A percentile compares a stretch with the other conserved stretches of the same genome.
Evolutionary conservation across 2,113 vertebrate genomes (phyloP).

Genomic region (Saiga tatarica): DNA sequence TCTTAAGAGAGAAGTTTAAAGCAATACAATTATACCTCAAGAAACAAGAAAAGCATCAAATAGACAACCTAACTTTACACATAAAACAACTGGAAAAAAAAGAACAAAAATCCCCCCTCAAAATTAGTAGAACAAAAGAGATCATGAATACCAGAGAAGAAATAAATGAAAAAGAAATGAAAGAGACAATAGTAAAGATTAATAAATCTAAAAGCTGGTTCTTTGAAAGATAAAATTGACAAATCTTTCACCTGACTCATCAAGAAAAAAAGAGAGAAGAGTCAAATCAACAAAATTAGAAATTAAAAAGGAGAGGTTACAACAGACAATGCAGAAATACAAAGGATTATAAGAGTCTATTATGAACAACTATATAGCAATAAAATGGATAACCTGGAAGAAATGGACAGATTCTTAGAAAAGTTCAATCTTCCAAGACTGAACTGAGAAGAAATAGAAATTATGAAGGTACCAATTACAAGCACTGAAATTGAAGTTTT

Average conservation of each 20-base stretch:
- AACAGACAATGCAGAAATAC: not conserved
- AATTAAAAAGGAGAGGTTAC: not conserved
- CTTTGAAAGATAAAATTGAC: not conserved
- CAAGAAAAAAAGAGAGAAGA: not conserved
- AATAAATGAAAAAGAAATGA: not conserved
- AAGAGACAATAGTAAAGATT: not conserved
- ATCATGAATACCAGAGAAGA: not conserved
- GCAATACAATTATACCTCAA: not conserved
- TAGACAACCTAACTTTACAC: not conserved
- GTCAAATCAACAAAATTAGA: not conserved
- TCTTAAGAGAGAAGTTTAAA: not conserved
- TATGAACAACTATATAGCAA: not conserved
- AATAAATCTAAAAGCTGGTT: not conserved
- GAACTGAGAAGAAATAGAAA: not conserved
- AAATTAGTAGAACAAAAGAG: not conserved
- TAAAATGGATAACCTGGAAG: not conserved
- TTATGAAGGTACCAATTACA: not conserved
- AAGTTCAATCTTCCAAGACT: not conserved
- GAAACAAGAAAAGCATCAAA: not conserved
- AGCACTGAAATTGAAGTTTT: not conserved
- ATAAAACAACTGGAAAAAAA: not conserved
- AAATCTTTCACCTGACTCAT: not conserved
- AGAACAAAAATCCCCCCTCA: rapidly evolving
- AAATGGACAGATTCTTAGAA: not conserved
- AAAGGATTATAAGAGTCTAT: not conserved